These are phyloP conservation scores for Polydesmus complanatus DNA, from an alignment of 2,888 invertebrate species.

Conservation along the genomic window DNA sequence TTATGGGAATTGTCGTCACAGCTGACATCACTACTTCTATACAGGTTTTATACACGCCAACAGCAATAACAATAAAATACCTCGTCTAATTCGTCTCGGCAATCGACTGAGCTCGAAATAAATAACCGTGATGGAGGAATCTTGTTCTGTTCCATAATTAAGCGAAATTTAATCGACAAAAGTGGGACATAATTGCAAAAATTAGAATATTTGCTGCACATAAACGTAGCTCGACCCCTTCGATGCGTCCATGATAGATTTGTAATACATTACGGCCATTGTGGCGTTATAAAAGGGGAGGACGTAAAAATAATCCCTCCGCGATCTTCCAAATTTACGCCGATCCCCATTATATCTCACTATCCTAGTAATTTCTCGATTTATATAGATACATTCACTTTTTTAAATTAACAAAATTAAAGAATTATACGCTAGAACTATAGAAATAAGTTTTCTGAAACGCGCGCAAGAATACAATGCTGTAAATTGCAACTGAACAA, in stretches of 20 bases:
- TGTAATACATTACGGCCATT: neutral
- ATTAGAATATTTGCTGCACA: neutral
- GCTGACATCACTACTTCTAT: neutral
- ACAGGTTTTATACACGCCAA: neutral
- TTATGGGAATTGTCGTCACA: neutral
- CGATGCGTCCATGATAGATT: neutral
- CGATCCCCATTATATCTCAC: too few relatives aligned
- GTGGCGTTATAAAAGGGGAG: neutral
- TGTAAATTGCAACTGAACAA: too few relatives aligned
- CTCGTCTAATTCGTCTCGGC: conserved; percentile 1
- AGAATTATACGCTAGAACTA: too few relatives aligned
- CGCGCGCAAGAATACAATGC: neutral
- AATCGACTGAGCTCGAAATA: neutral
- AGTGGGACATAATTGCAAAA: neutral
- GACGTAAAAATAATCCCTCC: neutral
- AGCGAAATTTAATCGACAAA: neutral
- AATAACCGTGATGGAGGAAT: neutral
- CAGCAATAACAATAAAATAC: neutral
- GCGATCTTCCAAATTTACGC: too few relatives aligned
- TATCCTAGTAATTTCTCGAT: too few relatives aligned
- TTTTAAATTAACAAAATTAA: neutral
- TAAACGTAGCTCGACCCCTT: neutral
- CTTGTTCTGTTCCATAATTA: neutral
- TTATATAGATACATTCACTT: too few relatives aligned
- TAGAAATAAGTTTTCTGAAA: neutral